Evolutionary conservation across 2,888 invertebrate genomes (phyloP), one percentile per base, ranked within the genome.

Genomic region (Eubasilissa splendida): DNA sequence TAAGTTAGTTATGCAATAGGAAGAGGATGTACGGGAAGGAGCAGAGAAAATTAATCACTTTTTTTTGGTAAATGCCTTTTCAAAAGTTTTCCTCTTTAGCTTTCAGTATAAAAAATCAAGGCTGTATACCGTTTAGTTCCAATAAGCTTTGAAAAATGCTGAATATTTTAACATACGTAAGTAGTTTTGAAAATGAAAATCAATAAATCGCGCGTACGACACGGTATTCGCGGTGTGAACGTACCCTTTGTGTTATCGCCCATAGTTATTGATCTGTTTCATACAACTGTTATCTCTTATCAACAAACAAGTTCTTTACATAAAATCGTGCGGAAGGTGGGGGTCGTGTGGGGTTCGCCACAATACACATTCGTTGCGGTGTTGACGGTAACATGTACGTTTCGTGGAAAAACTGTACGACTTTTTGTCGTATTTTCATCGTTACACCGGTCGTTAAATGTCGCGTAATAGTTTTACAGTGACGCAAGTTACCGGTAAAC

Each of bases 221-320:
- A 12, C 50, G 9, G 14, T 68, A n/a, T 4, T 42, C 10, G 33
- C 33, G 42, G 12, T 3, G 11, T 31, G 14, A 33, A 52, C 50
- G 52, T n/a, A n/a, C 50, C 14, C 14, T 68, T n/a, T 52, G n/a
- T 68, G 50, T 68, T 68, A 68, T 68, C 68, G 52, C 68, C 9
- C 5, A 50, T 3, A 68, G 52, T 68, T 68, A 68, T 68, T 68
- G 68, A 68, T 68, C 68, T 68, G 50, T 68, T 50, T 66, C n/a
- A 14, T 14, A 42, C 42, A 42, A 52, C 14, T 8, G 52, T 68
- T 68, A 68, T 68, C 68, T n/a, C n/a, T 68, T 68, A 68, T 68
- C 68, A 68, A 9, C 50, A n/a, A 52, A 52, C 68, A 68, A 68
- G 68, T 33, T 68, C 52, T 50, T 68, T 42, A 68, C 68, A 68